Evolutionary conservation across 2,113 vertebrate genomes (phyloP).

Genomic region (Propithecus coquereli): DNA sequence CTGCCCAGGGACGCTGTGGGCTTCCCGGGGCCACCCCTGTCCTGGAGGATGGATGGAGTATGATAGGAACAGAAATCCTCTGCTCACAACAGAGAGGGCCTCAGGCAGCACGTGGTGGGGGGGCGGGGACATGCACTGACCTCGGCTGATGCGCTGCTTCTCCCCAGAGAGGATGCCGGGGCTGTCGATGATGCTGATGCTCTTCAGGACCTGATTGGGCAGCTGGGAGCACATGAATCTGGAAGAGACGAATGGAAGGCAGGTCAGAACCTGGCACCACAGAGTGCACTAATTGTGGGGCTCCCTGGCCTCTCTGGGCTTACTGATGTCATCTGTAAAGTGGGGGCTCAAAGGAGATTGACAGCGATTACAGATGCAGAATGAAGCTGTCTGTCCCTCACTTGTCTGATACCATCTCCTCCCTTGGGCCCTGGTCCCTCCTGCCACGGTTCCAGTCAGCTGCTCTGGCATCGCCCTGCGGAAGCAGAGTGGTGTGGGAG

Average conservation of each 20-base stretch:
- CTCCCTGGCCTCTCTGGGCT: not conserved
- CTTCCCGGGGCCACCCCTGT: not conserved
- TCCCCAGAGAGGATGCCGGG: slow-evolving; percentile 97
- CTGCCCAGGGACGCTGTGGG: not conserved
- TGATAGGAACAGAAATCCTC: not conserved
- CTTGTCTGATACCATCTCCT: not conserved
- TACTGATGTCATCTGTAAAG: not conserved
- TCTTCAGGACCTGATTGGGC: slow-evolving; percentile 95
- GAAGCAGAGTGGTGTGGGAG: not conserved
- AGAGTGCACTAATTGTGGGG: not conserved
- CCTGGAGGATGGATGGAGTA: not conserved
- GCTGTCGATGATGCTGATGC: slow-evolving; percentile 98
- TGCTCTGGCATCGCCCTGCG: fast-evolving
- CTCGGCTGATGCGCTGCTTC: slow-evolving; percentile 97
- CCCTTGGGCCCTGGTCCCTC: not conserved
- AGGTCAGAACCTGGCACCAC: not conserved
- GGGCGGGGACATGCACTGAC: slow-evolving; percentile 76
- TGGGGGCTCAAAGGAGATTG: not conserved
- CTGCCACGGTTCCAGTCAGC: not conserved
- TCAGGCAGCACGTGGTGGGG: not conserved
- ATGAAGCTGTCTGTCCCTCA: not conserved
- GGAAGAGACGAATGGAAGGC: slow-evolving; percentile 27
- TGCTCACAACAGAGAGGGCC: not conserved
- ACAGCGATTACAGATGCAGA: not conserved
- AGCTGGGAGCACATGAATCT: slow-evolving; percentile 99